phyloP scores from a whole-genome alignment of 2,888 invertebrate species.

The Fissipunctia ypsillon region DNA sequence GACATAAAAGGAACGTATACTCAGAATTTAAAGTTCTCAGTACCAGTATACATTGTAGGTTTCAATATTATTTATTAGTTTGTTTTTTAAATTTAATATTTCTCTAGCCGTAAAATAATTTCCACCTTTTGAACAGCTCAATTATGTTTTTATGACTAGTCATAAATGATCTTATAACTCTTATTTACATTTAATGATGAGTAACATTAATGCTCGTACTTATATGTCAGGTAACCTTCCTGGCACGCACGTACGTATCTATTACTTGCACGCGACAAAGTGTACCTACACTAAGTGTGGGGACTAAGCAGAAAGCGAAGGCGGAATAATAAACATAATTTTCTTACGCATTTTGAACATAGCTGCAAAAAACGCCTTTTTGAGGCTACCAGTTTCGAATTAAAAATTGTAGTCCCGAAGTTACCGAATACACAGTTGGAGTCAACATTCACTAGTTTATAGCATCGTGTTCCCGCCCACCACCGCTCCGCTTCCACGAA shows the following conservation, averaged over 20 bases:
- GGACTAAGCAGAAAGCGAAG: neutral
- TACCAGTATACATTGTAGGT: neutral
- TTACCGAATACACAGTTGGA: no score
- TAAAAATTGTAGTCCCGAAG: neutral
- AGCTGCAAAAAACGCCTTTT: neutral
- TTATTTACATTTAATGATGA: conserved; percentile 27
- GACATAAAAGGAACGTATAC: conserved; percentile 6
- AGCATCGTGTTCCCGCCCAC: neutral
- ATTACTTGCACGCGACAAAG: conserved; percentile 62
- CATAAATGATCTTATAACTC: conserved; percentile 21
- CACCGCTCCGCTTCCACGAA: neutral
- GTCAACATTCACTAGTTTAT: neutral
- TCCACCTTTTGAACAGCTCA: neutral
- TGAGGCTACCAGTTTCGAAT: neutral
- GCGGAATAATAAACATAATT: neutral
- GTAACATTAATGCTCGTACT: conserved; percentile 14
- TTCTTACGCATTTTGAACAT: neutral
- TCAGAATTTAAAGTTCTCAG: neutral
- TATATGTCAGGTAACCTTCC: conserved; percentile 40
- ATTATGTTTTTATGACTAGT: conserved; percentile 18
- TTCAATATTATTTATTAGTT: neutral
- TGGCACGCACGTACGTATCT: conserved; percentile 59
- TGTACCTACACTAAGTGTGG: conserved; percentile 12
- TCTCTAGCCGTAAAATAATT: neutral
- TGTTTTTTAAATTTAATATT: no score